These are phyloP conservation scores for Prochilodus magdalenae DNA, from an alignment of 2,113 vertebrate genomes.

Conservation along the genomic window DNA sequence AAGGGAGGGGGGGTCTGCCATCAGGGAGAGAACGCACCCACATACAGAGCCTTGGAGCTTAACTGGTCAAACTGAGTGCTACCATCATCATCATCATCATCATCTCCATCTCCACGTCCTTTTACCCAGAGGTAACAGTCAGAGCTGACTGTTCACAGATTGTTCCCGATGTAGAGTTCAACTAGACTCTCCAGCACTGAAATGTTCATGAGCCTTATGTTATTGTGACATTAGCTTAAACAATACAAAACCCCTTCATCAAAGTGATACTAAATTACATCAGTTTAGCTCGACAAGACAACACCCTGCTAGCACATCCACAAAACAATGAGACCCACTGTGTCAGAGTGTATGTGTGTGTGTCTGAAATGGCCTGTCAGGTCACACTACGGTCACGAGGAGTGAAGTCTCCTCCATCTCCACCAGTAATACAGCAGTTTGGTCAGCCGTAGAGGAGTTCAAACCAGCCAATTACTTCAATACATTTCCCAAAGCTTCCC, in stretches of 20 bases:
- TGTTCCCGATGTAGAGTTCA: too few relatives aligned
- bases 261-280: neutral
- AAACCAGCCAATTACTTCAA: constrained; percentile 53
- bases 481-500: constrained; percentile 31
- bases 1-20: too few relatives aligned
- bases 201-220: neutral
- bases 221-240: neutral
- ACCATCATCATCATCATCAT: neutral
- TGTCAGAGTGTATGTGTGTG: constrained; percentile 31
- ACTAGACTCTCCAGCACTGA: too few relatives aligned
- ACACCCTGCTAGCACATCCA: neutral
- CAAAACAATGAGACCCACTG: constrained; percentile 13
- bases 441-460: neutral
- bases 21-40: too few relatives aligned
- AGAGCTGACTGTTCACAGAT: neutral
- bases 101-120: neutral
- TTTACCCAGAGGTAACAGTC: neutral
- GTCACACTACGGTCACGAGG: constrained; percentile 33
- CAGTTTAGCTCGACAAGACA: neutral
- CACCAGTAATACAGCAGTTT: neutral
- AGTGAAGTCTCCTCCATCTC: constrained; percentile 30
- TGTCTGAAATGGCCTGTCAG: neutral
- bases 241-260: neutral
- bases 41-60: too few relatives aligned
- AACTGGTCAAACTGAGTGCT: neutral